Conservation (phyloP, 1,140 invertebrate species). For the Cydia pomonella region DNA sequence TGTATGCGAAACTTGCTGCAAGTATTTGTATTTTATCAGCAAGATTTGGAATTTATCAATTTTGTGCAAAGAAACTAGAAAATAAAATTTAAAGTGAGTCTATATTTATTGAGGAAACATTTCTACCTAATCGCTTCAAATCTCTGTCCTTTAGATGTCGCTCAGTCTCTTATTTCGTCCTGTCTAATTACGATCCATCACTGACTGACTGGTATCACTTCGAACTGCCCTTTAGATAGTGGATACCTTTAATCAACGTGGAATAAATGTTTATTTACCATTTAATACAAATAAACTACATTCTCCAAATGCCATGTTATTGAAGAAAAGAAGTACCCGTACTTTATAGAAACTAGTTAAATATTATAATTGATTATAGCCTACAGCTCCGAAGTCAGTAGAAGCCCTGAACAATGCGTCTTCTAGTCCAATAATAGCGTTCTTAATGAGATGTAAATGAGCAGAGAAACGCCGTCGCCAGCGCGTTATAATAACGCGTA, state of each 20-base stretch:
- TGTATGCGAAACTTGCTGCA: no score
- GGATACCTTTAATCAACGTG: slow-evolving; percentile 57
- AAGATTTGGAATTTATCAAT: background rate
- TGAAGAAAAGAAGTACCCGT: background rate
- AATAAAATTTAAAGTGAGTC: background rate
- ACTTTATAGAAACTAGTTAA: background rate
- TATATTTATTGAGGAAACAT: slow-evolving; percentile 5
- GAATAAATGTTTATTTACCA: background rate
- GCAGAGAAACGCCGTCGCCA: slow-evolving; percentile 72
- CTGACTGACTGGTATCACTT: slow-evolving; percentile 48
- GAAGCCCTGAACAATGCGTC: slow-evolving; percentile 51
- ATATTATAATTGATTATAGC: slow-evolving; percentile 12
- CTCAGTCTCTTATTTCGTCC: slow-evolving; percentile 33
- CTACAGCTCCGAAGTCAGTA: slow-evolving; percentile 30
- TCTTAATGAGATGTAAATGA: slow-evolving; percentile 80
- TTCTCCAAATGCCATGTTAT: background rate
- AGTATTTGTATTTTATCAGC: background rate
- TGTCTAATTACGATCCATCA: slow-evolving; percentile 74
- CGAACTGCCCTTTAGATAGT: slow-evolving; percentile 52
- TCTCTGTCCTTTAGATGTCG: slow-evolving; percentile 1
- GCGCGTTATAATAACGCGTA: slow-evolving; percentile 80
- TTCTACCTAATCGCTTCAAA: slow-evolving; percentile 8
- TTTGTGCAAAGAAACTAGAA: background rate
- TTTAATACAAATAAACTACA: background rate
- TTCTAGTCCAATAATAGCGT: slow-evolving; percentile 71